A percentile compares a stretch with the other conserved stretches of the same genome.
Conservation (phyloP, 2,113 vertebrate species). For the Cygnus atratus region DNA sequence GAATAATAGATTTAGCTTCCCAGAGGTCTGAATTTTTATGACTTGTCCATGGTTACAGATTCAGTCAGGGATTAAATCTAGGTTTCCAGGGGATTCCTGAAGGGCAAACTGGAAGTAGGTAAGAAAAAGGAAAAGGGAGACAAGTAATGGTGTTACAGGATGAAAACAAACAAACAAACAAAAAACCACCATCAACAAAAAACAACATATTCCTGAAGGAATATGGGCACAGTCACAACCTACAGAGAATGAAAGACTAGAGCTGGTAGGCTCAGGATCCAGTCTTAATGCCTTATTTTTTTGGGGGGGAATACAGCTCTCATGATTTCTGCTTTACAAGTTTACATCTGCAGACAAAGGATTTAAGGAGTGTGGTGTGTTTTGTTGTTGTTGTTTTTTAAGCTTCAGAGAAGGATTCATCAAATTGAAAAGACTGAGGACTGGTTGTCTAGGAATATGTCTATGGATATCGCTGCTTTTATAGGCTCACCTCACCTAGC, state of each 20-base stretch:
- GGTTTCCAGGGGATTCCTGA: background rate
- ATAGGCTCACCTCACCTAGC: background rate
- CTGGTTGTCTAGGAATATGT: background rate
- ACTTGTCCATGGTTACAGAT: background rate
- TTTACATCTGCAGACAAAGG: background rate
- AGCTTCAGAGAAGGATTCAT: background rate
- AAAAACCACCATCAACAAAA: too few species aligned
- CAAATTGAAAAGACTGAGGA: slow-evolving; percentile 8
- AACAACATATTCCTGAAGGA: background rate
- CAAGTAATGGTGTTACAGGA: background rate
- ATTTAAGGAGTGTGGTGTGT: background rate
- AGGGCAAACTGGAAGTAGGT: background rate
- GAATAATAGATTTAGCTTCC: background rate
- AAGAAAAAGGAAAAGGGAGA: background rate
- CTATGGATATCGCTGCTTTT: background rate
- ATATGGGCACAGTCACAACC: background rate
- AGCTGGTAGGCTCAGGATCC: background rate
- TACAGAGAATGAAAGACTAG: background rate
- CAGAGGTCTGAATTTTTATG: background rate
- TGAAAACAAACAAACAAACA: background rate
- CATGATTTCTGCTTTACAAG: background rate
- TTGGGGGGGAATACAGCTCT: background rate
- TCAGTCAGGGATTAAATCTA: background rate
- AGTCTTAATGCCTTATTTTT: background rate
- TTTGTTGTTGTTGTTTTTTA: background rate